Evolutionary conservation across 92 coral and sea anemone genomes (phyloP), one percentile per base, ranked within the genome.

Genomic region (Siderastrea radians): DNA sequence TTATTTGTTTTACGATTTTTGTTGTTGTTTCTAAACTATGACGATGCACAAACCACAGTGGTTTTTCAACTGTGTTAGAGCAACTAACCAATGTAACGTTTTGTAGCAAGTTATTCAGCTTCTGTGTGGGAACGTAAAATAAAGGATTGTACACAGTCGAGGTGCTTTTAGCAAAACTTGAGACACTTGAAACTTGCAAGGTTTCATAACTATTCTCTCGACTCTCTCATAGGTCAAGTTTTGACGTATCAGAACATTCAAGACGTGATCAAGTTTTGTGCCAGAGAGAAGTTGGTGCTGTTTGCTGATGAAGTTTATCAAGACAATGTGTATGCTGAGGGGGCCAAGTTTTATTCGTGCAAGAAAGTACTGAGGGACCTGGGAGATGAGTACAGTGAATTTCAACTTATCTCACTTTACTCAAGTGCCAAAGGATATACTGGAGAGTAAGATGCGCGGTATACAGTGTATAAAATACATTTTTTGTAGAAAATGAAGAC

Each of bases 271-370:
- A 90, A 89, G 77, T 98, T 98, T 76, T 94, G 98, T 79, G 93
- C 97, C 72, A 93, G 95, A 62, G 99, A 98, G 80, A 90, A 89
- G 14, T 93, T 98, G n/a, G 91, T 96, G 51, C 62, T 98, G 15
- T 77, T 98, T 76, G 99, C 99, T 54, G 99, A 98, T 89, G 99
- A 98, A 90, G 98, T 95, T 13, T 98, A 98, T 66, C 99, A 98
- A 78, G 99, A 93, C 77, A 98, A 98, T 74, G 72, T 98, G 48
- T 94, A 96, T 72, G 99, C 94, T 1, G 89, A 96, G 77, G 99
- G 94, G 62, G 95, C 94, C 50, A 78, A 98, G 86, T 98, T 98
- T 81, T 96, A 98, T 82, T 98, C 99, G 2, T 98, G 97, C 92
- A 98, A 94, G 91, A 96, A 98, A 87, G 99, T 98, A 6, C 74